Conservation (phyloP, 2,888 invertebrate genomes). For the Nomada lathburiana region DNA sequence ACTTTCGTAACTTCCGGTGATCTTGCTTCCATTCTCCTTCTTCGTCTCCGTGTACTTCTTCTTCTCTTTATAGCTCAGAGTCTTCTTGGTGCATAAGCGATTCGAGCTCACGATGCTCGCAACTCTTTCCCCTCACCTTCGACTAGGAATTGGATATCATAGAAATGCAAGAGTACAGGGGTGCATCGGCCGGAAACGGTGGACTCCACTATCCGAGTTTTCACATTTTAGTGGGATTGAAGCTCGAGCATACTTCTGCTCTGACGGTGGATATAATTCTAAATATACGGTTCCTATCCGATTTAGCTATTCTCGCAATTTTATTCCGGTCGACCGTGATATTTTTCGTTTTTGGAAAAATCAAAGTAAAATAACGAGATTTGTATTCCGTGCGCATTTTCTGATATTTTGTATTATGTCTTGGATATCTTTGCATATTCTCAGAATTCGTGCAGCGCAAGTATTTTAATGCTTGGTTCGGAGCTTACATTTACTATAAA, state of each 20-base stretch:
- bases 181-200: conserved; percentile 19
- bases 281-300: conserved; percentile 13
- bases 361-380: conserved; percentile 4
- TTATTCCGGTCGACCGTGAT: neutral
- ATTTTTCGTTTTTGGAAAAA: neutral
- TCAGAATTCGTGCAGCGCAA: too few species aligned
- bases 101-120: conserved; percentile 19
- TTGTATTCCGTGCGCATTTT: neutral
- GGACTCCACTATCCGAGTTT: conserved; percentile 8
- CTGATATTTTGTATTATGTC: too few species aligned
- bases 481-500: too few species aligned
- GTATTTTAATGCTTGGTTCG: too few species aligned
- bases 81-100: conserved; percentile 25
- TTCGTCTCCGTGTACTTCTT: neutral
- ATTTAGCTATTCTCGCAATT: neutral
- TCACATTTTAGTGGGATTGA: conserved; percentile 18
- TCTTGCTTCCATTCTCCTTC: conserved; percentile 27
- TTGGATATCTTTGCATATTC: too few species aligned
- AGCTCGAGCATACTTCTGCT: neutral
- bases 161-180: conserved; percentile 45
- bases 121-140: conserved; percentile 34
- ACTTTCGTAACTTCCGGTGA: conserved; percentile 56
- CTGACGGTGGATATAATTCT: conserved; percentile 25
- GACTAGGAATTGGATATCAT: conserved; percentile 64
- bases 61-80: neutral